Conservation (phyloP, 1,140 invertebrate genomes). For the Atopsyche davidsoni region DNA sequence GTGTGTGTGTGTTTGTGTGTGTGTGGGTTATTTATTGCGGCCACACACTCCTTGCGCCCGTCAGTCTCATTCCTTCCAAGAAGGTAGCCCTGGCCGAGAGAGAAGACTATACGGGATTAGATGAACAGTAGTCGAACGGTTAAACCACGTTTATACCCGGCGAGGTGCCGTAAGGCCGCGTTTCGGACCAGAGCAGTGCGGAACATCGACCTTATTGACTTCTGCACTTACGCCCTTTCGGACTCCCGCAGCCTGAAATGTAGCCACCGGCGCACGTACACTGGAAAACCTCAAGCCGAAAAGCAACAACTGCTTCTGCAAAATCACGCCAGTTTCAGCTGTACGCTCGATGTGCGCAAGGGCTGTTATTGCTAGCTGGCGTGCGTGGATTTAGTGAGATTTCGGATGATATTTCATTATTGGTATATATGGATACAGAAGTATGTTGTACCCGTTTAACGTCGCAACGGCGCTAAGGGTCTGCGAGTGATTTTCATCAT, state of each 20-base stretch:
- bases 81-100: constrained; percentile 8
- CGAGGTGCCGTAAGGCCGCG: constrained; percentile 14
- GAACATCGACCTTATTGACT: constrained; percentile 20
- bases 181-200: constrained; percentile 6
- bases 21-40: too few relatives aligned
- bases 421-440: constrained; percentile 10
- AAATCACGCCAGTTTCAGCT: not conserved
- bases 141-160: constrained; percentile 14
- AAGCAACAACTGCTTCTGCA: constrained; percentile 8
- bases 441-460: constrained; percentile 27
- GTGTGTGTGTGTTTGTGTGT: too few relatives aligned
- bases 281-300: constrained; percentile 1
- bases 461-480: constrained; percentile 28
- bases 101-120: constrained; percentile 25
- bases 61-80: not conserved
- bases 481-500: constrained; percentile 27
- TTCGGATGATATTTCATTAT: constrained; percentile 9
- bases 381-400: not conserved
- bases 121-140: constrained; percentile 28
- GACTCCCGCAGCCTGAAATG: constrained; percentile 13
- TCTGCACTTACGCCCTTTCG: constrained; percentile 14
- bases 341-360: not conserved
- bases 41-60: too few relatives aligned
- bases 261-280: constrained; percentile 12
- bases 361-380: not conserved